These are phyloP conservation scores for Rhabdomys dilectus DNA, from an alignment of 2,113 vertebrate species.

Conservation along the genomic window DNA sequence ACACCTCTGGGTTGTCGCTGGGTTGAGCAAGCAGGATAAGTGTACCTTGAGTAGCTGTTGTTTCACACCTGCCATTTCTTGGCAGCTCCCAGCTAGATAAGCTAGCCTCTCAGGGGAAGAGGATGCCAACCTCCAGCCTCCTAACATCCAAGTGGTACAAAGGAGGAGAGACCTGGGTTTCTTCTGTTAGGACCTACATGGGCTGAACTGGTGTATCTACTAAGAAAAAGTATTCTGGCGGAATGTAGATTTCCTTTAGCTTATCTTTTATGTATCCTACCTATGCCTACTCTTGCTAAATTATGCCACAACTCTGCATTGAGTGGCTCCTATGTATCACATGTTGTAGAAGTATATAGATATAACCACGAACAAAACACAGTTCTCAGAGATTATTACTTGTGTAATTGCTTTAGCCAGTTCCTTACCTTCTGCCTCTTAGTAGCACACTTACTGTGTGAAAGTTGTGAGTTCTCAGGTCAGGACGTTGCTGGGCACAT, in stretches of 20 bases:
- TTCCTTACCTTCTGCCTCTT: background rate
- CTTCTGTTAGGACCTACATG: background rate
- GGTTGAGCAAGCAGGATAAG: background rate
- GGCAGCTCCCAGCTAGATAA: background rate
- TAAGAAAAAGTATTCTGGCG: background rate
- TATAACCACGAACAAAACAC: conserved; percentile 11
- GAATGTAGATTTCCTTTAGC: background rate
- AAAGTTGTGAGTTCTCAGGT: background rate
- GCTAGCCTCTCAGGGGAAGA: background rate
- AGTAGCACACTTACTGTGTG: conserved; percentile 5
- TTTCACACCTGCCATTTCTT: background rate
- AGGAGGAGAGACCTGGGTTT: background rate
- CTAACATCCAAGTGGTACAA: background rate
- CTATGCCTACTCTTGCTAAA: background rate
- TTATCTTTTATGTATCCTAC: background rate
- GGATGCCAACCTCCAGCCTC: background rate
- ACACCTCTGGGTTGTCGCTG: background rate
- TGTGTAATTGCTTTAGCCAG: background rate
- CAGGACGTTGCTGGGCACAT: background rate
- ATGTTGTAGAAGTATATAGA: background rate
- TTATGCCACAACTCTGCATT: background rate
- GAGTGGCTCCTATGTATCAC: background rate
- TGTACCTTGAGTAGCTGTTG: background rate
- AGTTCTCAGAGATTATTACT: background rate
- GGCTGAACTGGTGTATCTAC: background rate